These are phyloP conservation scores for Turritopsis rubra DNA, from an alignment of 30 jellyfish, hydroid and myxozoan genomes.

Conservation along the genomic window DNA sequence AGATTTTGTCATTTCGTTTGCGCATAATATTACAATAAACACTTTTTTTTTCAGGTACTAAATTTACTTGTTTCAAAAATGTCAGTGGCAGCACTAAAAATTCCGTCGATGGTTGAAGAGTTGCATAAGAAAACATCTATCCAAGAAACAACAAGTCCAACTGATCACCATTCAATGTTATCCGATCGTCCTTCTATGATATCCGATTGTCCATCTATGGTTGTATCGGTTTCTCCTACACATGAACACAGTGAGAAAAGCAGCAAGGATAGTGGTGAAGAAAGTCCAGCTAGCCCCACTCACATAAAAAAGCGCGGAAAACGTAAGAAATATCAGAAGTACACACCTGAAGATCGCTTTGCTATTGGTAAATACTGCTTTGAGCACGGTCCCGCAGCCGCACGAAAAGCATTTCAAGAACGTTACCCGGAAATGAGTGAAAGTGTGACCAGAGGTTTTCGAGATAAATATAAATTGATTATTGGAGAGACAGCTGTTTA, in stretches of 20 bases:
- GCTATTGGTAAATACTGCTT: conserved; percentile 26
- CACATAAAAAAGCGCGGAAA: conserved; percentile 10
- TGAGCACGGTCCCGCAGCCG: conserved; percentile 30
- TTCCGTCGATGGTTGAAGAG: conserved; percentile 8
- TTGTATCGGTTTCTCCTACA: not conserved
- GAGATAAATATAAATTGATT: conserved; percentile 16
- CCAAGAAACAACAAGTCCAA: not conserved
- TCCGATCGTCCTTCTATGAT: conserved; percentile 20
- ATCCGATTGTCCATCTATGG: conserved; percentile 15
- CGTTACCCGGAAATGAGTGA: conserved; percentile 31
- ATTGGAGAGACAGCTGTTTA: conserved; percentile 27
- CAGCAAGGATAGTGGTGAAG: conserved; percentile 1
- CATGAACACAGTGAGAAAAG: not conserved
- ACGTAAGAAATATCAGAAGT: conserved; percentile 17
- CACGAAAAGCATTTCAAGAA: conserved; percentile 24
- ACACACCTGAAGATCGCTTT: conserved; percentile 25
- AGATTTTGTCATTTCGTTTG: no score
- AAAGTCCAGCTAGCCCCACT: not conserved
- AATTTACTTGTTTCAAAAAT: no score
- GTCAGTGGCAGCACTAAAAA: not conserved
- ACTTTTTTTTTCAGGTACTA: no score
- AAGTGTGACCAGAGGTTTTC: conserved; percentile 26
- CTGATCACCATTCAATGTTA: not conserved
- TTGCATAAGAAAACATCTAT: not conserved
- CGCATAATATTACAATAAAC: no score